These are phyloP conservation scores for Malurus elegans DNA, from an alignment of 2,113 vertebrate genomes.

Conservation along the genomic window DNA sequence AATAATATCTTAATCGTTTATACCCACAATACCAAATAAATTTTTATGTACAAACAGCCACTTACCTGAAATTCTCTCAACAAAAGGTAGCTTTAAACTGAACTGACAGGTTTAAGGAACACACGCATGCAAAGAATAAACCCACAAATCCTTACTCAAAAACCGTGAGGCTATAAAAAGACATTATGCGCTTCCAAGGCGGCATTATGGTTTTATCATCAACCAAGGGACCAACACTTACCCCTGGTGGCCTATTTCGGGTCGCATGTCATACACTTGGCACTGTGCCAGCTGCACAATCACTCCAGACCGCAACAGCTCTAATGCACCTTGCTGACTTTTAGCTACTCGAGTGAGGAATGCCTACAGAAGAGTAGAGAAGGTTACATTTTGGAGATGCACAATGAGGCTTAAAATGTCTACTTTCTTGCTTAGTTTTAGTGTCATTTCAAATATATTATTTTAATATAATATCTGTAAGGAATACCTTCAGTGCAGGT, in stretches of 20 bases:
- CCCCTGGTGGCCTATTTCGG: slow-evolving; percentile 88
- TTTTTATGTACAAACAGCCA: not conserved
- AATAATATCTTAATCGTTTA: not conserved
- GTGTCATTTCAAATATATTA: not conserved
- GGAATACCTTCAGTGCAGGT: not conserved
- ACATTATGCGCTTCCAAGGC: not conserved
- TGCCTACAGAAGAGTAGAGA: slow-evolving; percentile 73
- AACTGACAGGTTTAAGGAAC: not conserved
- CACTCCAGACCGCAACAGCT: slow-evolving; percentile 88
- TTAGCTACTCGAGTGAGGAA: slow-evolving; percentile 94
- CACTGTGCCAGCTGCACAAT: slow-evolving; percentile 90
- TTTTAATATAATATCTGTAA: not conserved
- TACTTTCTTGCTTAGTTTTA: not conserved
- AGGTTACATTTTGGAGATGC: not conserved
- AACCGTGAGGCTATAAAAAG: not conserved
- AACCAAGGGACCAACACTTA: slow-evolving; percentile 47
- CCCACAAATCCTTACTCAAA: not conserved
- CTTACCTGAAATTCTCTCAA: not conserved
- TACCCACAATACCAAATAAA: not conserved
- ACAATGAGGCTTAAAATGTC: not conserved
- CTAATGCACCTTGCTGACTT: slow-evolving; percentile 86
- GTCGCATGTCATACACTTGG: slow-evolving; percentile 94
- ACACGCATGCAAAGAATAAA: not conserved
- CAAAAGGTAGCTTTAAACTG: not conserved
- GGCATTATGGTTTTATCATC: not conserved